These are phyloP conservation scores for Tipula confusa DNA, from an alignment of 2,888 invertebrate species.

Conservation along the genomic window DNA sequence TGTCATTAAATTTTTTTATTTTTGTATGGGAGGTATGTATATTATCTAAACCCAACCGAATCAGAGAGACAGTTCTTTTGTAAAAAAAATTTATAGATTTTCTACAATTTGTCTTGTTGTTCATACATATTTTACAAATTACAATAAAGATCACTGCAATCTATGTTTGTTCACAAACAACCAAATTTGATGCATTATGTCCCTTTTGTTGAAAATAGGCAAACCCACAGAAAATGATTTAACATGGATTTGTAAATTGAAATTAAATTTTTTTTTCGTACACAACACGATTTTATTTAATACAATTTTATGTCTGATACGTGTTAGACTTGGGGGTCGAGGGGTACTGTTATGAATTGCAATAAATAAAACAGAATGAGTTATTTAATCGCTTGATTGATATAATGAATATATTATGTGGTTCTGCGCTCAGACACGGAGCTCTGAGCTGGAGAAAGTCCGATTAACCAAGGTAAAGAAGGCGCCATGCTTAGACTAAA, in stretches of 20 bases:
- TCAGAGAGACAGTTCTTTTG: neutral
- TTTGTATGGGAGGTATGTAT: neutral
- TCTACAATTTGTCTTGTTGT: neutral
- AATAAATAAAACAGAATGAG: too few species aligned
- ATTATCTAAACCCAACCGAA: neutral
- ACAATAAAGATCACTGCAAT: slow-evolving; percentile 15
- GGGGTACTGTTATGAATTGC: too few species aligned
- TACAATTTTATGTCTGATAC: too few species aligned
- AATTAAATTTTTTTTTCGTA: neutral
- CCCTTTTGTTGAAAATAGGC: neutral
- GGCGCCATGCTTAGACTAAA: too few species aligned
- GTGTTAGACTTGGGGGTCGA: too few species aligned
- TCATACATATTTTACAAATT: neutral
- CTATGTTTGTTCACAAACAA: neutral
- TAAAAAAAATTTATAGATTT: neutral
- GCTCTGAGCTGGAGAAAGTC: too few species aligned
- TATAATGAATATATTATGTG: too few species aligned
- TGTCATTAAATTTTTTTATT: neutral
- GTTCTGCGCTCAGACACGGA: too few species aligned
- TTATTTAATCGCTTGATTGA: too few species aligned
- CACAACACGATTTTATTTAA: neutral
- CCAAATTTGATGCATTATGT: neutral
- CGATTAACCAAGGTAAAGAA: too few species aligned
- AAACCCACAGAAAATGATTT: slow-evolving; percentile 6
- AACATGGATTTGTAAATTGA: slow-evolving; percentile 6